Base-by-base conservation (phyloP, 2,888 invertebrate species). In the Tiphia femorata region DNA sequence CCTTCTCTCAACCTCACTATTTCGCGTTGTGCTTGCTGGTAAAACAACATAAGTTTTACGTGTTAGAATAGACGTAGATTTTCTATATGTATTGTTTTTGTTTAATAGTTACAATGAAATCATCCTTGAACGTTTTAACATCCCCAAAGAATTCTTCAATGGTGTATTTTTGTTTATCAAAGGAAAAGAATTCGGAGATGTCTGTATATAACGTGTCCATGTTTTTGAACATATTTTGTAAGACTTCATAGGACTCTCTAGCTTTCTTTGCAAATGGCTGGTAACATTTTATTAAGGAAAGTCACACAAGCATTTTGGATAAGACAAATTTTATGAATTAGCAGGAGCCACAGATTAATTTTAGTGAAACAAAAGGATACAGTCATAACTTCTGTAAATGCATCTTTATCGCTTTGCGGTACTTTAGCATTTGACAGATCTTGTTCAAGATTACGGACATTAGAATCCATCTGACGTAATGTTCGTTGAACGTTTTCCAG, bases 61-160 rank as follows among this genome's bases (percentile, higher is more conserved):
- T 19, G 12, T 23, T 42, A 20, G 3, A 40, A 21, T 19, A 19
- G 5, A 16, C 2, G 8, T 42, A 23, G 37, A 25, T 40, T 14
- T 19, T 14, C 12, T 7, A 16, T 17, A 16, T 12, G 2, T 29
- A 38, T 37, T 12, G 37, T 21, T 19, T 27, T 4, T 8, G 4
- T 10, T 16, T 8, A 12, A 17, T 44, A 54, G 86, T 88, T 79
- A 93, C 93, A 79, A 90, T 85, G 81, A 97, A 98, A 20, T 92
- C 89, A 79, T 96, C 95, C 82, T 96, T 97, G 83, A 99, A 99
- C 0, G 91, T 91, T 85, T 97, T 97, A 63, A 99, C 88, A 79
- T 99, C 98, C 0, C 89, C 89, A 83, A 98, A 97, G 86, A 98
- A 96, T 81, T 98, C 98, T 78, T 98, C 98, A 70, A 97, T 88